Evolutionary conservation across 2,888 invertebrate species (phyloP), one percentile per base, ranked within the genome.

Genomic region (Mechanitis messenoides): DNA sequence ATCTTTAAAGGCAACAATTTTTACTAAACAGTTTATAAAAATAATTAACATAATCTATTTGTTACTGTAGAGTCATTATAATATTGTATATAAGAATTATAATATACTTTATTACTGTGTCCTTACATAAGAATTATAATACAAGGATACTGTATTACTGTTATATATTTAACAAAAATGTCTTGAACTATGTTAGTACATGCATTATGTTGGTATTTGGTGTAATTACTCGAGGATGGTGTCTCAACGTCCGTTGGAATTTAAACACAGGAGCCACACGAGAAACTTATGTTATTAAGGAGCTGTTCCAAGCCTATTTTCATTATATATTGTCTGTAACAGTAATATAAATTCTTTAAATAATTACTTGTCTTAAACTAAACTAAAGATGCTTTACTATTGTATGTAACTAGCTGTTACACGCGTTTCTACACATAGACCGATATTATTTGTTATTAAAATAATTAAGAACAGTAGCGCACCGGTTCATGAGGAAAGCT

Each of bases 221-320:
- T 79, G 83, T 87, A 87, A 87, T 88, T 85, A 87, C 78, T 77
- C 72, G 74, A 73, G 73, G 71, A 72, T 67, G 72, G 65, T 69
- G 69, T 66, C 64, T 71, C 69, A 58, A 20, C 69, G 75, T 76
- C 73, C 72, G 73, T 67, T 65, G 79, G 79, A 81, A 85, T 85
- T 84, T 81, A 78, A 81, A 79, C 79, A 76, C 77, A 72, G 68
- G 72, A 71, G 69, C 69, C 74, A 69, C 73, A 71, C 74, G 76
- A 77, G 76, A 75, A 85, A 85, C 83, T 85, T 85, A 74, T 72
- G 82, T 83, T 84, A 84, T 84, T 85, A 84, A 84, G 79, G 78
- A 75, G 75, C 80, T 74, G 77, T 76, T 77, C 77, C 73, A 70
- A 74, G 77, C 74, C 81, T 79, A 78, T 78, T 78, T 78, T 77